A percentile compares a stretch with the other conserved stretches of the same genome.
phyloP scores from a whole-genome alignment of 2,888 invertebrate genomes.

The Trilocha varians region DNA sequence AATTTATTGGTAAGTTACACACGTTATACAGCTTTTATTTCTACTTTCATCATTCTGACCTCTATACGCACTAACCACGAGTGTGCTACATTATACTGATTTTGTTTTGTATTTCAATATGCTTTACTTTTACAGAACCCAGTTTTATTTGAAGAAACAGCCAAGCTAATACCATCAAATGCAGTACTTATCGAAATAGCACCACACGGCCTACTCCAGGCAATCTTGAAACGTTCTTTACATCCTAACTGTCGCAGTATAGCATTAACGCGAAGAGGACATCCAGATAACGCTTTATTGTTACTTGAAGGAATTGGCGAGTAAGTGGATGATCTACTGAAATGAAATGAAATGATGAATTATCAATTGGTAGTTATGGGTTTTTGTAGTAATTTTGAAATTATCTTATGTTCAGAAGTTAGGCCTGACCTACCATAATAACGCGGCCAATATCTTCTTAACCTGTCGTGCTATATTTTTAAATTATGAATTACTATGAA shows the following conservation, averaged over 20 bases:
- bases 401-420: too few species aligned
- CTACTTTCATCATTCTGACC: not conserved
- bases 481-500: too few species aligned
- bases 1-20: conserved; percentile 86
- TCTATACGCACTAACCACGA: too few species aligned
- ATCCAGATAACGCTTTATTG: conserved; percentile 71
- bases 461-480: too few species aligned
- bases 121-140: conserved; percentile 55
- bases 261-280: conserved; percentile 80
- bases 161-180: conserved; percentile 81
- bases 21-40: too few species aligned
- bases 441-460: too few species aligned
- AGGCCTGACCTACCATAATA: too few species aligned
- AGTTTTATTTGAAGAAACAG: conserved; percentile 86
- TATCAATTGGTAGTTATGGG: too few species aligned
- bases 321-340: not conserved
- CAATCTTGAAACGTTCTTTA: conserved; percentile 85
- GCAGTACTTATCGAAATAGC: conserved; percentile 90
- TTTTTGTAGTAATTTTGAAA: too few species aligned
- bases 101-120: too few species aligned
- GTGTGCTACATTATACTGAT: too few species aligned
- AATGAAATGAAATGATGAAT: too few species aligned
- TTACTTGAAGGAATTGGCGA: conserved; percentile 35
- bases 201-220: conserved; percentile 90
- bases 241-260: conserved; percentile 76